Evolutionary conservation across 2,888 invertebrate genomes (phyloP).

Genomic region (Melanchra persicariae): DNA sequence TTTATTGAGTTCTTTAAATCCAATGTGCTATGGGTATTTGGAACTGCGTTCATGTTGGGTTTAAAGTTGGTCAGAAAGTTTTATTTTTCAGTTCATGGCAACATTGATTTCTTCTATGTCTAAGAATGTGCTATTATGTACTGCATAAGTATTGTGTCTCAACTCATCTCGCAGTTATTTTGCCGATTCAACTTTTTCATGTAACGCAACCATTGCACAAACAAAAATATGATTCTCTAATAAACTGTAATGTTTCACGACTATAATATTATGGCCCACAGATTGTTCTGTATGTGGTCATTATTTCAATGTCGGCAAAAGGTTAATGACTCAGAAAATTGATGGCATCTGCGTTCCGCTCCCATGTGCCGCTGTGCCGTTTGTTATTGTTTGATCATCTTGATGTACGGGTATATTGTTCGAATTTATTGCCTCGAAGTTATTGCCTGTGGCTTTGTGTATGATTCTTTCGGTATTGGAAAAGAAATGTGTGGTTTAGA

Average conservation of each 20-base stretch:
- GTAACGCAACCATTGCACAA: conserved; percentile 21
- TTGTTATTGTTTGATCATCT: conserved; percentile 66
- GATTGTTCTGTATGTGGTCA: conserved; percentile 54
- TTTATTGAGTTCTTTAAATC: conserved; percentile 37
- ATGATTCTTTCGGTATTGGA: background rate
- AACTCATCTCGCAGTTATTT: conserved; percentile 1
- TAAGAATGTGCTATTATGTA: background rate
- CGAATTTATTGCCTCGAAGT: conserved; percentile 23
- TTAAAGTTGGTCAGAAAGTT: background rate
- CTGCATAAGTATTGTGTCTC: background rate
- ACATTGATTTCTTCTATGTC: background rate
- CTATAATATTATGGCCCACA: conserved; percentile 40
- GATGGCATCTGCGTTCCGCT: conserved; percentile 71
- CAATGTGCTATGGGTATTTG: conserved; percentile 1
- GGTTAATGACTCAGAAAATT: conserved; percentile 74
- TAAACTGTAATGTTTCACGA: conserved; percentile 43
- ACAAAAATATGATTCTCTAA: conserved; percentile 20
- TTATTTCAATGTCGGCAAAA: conserved; percentile 74
- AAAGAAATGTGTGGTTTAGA: conserved; percentile 5
- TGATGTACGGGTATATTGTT: conserved; percentile 43
- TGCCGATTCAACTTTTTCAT: conserved; percentile 7
- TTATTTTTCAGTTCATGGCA: background rate
- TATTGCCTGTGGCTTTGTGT: conserved; percentile 16
- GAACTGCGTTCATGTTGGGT: background rate
- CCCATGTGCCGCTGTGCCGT: conserved; percentile 63